Evolutionary conservation across 2,797 vertebrate species (phyloP), one percentile per base, ranked within the genome.

Genomic region (Ptychobarbus kaznakovi): DNA sequence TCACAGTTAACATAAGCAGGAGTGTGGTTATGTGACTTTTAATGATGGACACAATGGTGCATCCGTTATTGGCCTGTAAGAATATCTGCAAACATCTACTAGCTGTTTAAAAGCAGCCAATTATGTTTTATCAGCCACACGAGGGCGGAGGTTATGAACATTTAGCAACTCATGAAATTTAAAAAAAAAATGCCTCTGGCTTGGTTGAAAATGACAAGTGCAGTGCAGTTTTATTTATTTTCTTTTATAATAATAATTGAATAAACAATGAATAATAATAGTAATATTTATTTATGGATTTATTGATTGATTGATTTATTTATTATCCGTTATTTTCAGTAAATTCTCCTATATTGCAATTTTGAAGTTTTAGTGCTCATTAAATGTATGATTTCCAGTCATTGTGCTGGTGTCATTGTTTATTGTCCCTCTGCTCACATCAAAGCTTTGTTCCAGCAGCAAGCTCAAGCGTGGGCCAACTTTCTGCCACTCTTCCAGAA

Each of bases 401-500:
- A 40, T 51, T 83, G 22, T 83, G 22, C 46, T 65, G 12, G 46
- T 53, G 61, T 66, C 28, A 66, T 11, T 66, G 22, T 53, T 44
- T 68, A 44, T 44, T 44, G 15, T 68, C 42, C 32, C 18, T 49
- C 58, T 51, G 63, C 16, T 83, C 58, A 76, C 13, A 38, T 76
- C 32, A 40, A 42, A 83, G 63, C 16, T 20, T 40, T 83, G 32
- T 51, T 83, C 82, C 72, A 40, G 58, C 72, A 53, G 38, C 38
- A 28, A 51, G 65, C 82, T 58, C n/a, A 65, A 49, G 20, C 1
- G 6, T 63, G 25, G 49, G 66, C 66, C 76, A 85, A 25, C 38
- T 58, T 79, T 61, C 32, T 61, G 40, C n/a, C 49, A 28, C 20
- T 40, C 82, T 76, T 63, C 44, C 73, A 38, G 40, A 78, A 61